Base-by-base conservation (phyloP, 2,888 invertebrate species). In the Drosophila anceps region DNA sequence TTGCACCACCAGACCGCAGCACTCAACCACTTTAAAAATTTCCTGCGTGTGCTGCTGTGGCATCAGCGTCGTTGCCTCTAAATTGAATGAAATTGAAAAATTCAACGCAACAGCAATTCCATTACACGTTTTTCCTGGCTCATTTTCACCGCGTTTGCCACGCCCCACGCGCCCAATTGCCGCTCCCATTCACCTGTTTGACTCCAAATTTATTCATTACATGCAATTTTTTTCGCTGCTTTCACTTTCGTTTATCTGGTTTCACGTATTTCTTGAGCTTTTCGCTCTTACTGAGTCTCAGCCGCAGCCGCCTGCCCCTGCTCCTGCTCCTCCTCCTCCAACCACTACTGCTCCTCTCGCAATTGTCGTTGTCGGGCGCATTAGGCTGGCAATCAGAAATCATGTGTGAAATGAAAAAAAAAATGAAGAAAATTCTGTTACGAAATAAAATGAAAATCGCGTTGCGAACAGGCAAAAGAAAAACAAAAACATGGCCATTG, bases 81-180 rank as follows among this genome's bases (percentile, higher is more conserved):
- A 91, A 91, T 91, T 91, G 90, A 91, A 91, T 91, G 82, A 91
- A 91, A 91, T 91, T 91, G 90, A 91, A 90, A 91, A 91, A 90
- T 90, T 88, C 88, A 89, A 83, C 90, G 80, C 88, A 74, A 88
- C 80, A 80, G 74, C 86, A 88, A 88, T 90, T 88, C 86, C 90
- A 90, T 90, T 86, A 86, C 90, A 83, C 67, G 80, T 65, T 85
- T 85, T 88, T 81, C 76, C 76, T 72, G 84, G 81, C 90, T 86
- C 90, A 90, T 90, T 90, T 86, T 85, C 90, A 90, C 74, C 73
- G 83, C 60, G 76, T 87, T 89, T 82, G 39, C 58, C 55, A 62
- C 33, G 57, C 65, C 53, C 31, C 7, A 31, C 20, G 7, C 44
- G 10, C 20, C 53, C 31, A 37, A 18, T 43, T 43, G n/a, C 37